Base-by-base conservation (phyloP, 1,140 invertebrate genomes). In the Notospermus geniculatus region DNA sequence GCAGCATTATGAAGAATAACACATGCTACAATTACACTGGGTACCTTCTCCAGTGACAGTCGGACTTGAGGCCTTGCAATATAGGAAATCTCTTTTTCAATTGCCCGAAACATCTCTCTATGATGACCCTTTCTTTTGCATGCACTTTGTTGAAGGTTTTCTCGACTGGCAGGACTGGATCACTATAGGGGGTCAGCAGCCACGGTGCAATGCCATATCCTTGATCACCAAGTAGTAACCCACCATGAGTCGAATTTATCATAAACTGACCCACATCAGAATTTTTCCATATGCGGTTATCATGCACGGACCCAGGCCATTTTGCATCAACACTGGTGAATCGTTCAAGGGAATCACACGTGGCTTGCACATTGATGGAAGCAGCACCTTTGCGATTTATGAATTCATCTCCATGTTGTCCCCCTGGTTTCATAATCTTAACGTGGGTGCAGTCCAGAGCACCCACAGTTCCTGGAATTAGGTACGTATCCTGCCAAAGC, bases 301-400 rank as follows among this genome's bases (percentile, higher is more conserved):
- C 54, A 19, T 55, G 54, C n/a, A 32, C 23, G n/a, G 54, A 55
- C 5, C 54, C 54, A 4, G 54, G 54, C 54, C 54, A 55, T 55
- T 32, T 5, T 7, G 29, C 54, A 28, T 25, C 17, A 7, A 32
- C 19, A 11, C 29, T 27, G 4, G 54, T 55, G 19, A 55, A 55
- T 32, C n/a, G n/a, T 23, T 50, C n/a, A 9, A 9, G 5, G n/a
- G n/a, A 4, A 27, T 50, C 46, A 50, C 46, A 50, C 9, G 25
- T 27, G 4, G 46, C 46, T 9, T 27, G 25, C 5, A 50, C 46
- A n/a, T 50, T 50, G 25, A 50, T 50, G 25, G 46, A 50, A n/a
- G n/a, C 5, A 50, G 25, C n/a, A 9, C 25, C 25, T 50, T 50
- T 50, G 4, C 46, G 5, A n/a, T 50, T 50, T 5, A 50, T 50